These are phyloP conservation scores for Calonectris borealis DNA, from an alignment of 2,113 vertebrate species.

Conservation along the genomic window DNA sequence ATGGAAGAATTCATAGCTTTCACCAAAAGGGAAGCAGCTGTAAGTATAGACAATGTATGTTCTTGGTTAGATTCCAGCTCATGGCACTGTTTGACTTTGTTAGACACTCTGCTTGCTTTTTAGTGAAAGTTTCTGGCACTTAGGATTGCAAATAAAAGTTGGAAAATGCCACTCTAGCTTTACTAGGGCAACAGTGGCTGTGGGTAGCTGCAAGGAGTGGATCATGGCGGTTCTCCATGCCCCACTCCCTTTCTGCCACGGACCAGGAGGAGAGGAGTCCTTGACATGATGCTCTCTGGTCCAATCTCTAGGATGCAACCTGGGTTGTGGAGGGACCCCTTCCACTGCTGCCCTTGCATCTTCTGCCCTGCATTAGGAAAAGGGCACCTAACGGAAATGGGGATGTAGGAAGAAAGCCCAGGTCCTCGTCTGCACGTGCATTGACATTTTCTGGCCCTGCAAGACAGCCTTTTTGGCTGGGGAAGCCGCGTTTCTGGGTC, in stretches of 20 bases:
- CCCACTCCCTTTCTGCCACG: neutral
- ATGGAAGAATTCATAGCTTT: neutral
- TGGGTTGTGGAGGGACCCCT: neutral
- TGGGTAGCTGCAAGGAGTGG: neutral
- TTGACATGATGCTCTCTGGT: neutral
- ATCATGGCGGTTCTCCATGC: neutral
- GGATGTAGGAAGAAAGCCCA: neutral
- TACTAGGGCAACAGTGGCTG: rapidly evolving
- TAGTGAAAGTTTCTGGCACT: neutral
- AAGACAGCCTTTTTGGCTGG: slow-evolving; percentile 20
- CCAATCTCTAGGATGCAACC: neutral
- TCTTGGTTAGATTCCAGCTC: neutral
- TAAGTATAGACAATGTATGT: neutral
- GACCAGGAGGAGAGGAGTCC: neutral
- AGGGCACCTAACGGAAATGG: neutral
- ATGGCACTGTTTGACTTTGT: neutral
- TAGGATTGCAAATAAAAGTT: neutral
- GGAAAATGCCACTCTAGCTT: neutral
- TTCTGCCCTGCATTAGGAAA: neutral
- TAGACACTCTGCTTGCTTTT: neutral
- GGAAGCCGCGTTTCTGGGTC: neutral
- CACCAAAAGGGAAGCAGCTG: neutral
- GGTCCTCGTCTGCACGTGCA: neutral
- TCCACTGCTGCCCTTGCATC: neutral
- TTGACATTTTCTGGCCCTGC: neutral